Base-by-base conservation (phyloP, 2,888 invertebrate genomes). In the Eupithecia vulgata region DNA sequence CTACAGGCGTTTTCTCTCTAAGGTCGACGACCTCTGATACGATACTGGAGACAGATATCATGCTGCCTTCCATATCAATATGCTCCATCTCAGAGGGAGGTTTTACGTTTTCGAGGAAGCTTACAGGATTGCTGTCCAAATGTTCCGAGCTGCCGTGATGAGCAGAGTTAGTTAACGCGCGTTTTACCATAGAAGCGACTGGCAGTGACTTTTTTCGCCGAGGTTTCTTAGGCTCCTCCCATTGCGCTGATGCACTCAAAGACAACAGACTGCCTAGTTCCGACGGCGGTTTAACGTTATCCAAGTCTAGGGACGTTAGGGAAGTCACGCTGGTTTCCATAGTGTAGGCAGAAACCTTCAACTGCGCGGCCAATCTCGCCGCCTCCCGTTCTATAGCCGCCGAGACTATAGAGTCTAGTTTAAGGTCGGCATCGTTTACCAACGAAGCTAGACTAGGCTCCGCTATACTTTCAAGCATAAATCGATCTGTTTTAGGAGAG, bases 51-150 rank as follows among this genome's bases (percentile, higher is more conserved):
- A 98, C 97, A 71, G 98, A 98, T 17, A 97, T 93, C 96, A 98
- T 97, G 78, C 98, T 98, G 76, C 96, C 96, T 79, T 97, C 97
- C 95, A 97, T 95, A 81, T 98, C 98, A 7, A 96, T 88, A 81
- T 96, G 95, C 73, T 97, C 97, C 96, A 98, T 96, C 78, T 97
- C 95, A 0, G 97, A 97, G 0, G 98, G 98, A 5, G 98, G 98
- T 85, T 97, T 97, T 5, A 98, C 96, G 77, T 97, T 96, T 45
- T 98, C 98, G 42, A 98, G 90, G 84, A 97, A 97, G 81, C 96
- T 96, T 42, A 90, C 85, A 0, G 94, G 93, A 67, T 89, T 95
- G 76, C 95, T 95, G 81, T 96, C 96, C 25, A 96, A 84, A 81
- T 95, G 95, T 83, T 97, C 97, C 0, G 96, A 94, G 70, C 95